phyloP scores from a whole-genome alignment of 2,888 invertebrate species.

The Iselma pallidipennis region DNA sequence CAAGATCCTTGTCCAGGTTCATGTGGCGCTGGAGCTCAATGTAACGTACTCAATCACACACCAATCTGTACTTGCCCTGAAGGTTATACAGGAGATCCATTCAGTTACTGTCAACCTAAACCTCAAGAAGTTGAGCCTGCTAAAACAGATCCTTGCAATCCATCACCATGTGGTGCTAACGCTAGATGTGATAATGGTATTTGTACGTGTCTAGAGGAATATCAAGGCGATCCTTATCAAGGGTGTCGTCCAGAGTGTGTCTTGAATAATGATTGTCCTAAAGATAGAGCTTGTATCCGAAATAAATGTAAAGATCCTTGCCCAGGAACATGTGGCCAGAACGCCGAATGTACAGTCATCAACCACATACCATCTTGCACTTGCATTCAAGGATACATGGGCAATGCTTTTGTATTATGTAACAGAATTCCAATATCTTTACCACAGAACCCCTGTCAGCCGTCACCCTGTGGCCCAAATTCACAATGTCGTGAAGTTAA shows the following conservation, averaged over 20 bases:
- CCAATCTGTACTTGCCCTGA: constrained; percentile 68
- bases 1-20: constrained; percentile 66
- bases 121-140: constrained; percentile 49
- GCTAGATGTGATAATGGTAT: constrained; percentile 70
- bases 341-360: constrained; percentile 74
- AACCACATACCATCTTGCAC: constrained; percentile 80
- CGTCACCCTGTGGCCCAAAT: constrained; percentile 76
- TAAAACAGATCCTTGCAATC: constrained; percentile 56
- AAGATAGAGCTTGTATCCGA: constrained; percentile 69
- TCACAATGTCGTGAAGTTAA: constrained; percentile 68
- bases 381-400: constrained; percentile 70
- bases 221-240: constrained; percentile 75
- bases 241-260: constrained; percentile 82
- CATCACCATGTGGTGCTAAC: constrained; percentile 72
- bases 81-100: constrained; percentile 67
- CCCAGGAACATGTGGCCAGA: constrained; percentile 75
- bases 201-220: constrained; percentile 74
- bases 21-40: constrained; percentile 66
- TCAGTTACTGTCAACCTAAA: constrained; percentile 60
- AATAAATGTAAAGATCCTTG: constrained; percentile 81
- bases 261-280: constrained; percentile 73
- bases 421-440: constrained; percentile 53
- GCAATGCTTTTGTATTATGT: constrained; percentile 75
- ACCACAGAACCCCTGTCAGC: constrained; percentile 53
- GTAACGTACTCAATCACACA: constrained; percentile 69